Percentiles rank a stretch among this genome's conserved stretches.
These are phyloP conservation scores for Stomatorhinus ivindoensis DNA, from an alignment of 2,113 vertebrate species.

Conservation along the genomic window DNA sequence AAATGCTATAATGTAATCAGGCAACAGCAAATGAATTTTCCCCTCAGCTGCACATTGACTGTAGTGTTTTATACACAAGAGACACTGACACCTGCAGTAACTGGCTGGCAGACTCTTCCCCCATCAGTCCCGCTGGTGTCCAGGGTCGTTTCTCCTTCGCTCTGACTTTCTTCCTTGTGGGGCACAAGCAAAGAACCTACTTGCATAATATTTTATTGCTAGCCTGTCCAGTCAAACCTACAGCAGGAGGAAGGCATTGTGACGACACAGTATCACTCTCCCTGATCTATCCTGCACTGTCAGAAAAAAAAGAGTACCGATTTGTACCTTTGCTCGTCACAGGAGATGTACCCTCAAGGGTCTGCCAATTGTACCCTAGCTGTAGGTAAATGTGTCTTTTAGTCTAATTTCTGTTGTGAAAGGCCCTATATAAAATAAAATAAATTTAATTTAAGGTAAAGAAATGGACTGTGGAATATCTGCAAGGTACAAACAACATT, in stretches of 20 bases:
- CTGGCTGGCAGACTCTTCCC: background rate
- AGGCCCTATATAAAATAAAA: no score
- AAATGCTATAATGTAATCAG: conserved; percentile 27
- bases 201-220: background rate
- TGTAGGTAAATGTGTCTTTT: background rate
- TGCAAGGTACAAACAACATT: background rate
- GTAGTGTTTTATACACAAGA: conserved; percentile 32
- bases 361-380: background rate
- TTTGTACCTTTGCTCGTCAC: no score
- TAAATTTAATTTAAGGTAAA: background rate
- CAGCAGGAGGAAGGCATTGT: background rate
- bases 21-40: conserved; percentile 45
- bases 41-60: conserved; percentile 46
- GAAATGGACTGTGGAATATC: background rate
- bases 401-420: no score
- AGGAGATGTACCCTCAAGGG: no score
- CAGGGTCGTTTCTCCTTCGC: background rate
- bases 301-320: background rate
- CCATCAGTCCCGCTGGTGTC: background rate
- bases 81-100: background rate
- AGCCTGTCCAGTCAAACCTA: background rate
- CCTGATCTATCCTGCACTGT: background rate
- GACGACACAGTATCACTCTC: background rate
- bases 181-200: background rate
- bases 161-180: background rate